Percentiles rank a stretch among this genome's conserved stretches.
phyloP scores from a whole-genome alignment of 2,797 vertebrate species.

The Aratinga solstitialis region DNA sequence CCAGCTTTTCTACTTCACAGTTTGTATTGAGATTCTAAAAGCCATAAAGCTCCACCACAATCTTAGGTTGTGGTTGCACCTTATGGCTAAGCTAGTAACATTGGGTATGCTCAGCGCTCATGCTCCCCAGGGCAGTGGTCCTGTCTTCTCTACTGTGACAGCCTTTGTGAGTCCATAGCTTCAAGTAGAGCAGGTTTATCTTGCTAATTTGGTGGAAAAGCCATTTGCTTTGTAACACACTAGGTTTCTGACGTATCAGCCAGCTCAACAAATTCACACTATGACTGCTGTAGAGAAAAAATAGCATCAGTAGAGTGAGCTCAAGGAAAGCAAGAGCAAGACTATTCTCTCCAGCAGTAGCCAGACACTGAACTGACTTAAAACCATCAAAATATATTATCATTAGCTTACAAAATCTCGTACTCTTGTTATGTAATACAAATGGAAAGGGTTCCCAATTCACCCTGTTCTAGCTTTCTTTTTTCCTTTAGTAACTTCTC shows the following conservation, averaged over 20 bases:
- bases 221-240: not conserved
- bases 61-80: not conserved
- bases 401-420: not conserved
- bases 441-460: not conserved
- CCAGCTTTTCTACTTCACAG: not conserved
- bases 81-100: not conserved
- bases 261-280: not conserved
- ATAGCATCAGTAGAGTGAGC: not conserved
- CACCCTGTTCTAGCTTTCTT: not conserved
- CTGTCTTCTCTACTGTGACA: not conserved
- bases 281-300: not conserved
- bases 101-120: accelerated
- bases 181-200: not conserved
- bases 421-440: not conserved
- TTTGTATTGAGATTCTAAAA: not conserved
- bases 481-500: not conserved
- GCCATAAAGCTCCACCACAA: not conserved
- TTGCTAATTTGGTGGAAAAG: not conserved
- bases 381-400: not conserved
- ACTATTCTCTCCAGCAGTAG: not conserved
- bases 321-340: not conserved
- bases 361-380: not conserved
- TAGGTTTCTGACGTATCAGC: not conserved
- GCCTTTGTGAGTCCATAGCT: not conserved
- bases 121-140: not conserved